Evolutionary conservation across 2,113 vertebrate species (phyloP).

Genomic region (Tretioscincus oriximinensis): DNA sequence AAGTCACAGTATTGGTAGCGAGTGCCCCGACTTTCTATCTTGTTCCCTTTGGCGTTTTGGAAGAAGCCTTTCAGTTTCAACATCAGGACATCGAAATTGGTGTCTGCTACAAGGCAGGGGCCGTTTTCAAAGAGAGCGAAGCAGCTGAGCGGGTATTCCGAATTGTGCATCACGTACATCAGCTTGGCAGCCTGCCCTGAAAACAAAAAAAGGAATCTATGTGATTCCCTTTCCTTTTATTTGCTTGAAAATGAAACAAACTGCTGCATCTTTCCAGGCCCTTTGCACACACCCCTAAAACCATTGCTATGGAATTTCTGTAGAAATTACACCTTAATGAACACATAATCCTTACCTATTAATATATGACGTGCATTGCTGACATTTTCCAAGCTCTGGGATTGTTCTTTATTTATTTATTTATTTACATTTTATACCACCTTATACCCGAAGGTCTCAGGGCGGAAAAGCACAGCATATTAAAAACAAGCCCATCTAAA

Average conservation of each 20-base stretch:
- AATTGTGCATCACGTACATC: slow-evolving; percentile 97
- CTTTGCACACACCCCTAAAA: not conserved
- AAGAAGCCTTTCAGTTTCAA: slow-evolving; percentile 97
- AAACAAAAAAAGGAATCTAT: not conserved
- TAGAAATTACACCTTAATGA: rapidly evolving
- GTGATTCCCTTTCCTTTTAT: rapidly evolving
- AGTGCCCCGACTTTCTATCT: slow-evolving; percentile 92
- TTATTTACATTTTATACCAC: too few relatives aligned
- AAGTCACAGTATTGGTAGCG: slow-evolving; percentile 97
- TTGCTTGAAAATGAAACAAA: slow-evolving; percentile 5
- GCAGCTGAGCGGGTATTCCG: slow-evolving; percentile 93
- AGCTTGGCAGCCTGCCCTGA: slow-evolving; percentile 92
- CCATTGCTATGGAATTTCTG: not conserved
- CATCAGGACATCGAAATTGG: slow-evolving; percentile 96
- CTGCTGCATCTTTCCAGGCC: not conserved
- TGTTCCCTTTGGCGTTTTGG: slow-evolving; percentile 96
- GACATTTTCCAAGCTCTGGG: too few relatives aligned
- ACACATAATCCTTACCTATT: not conserved
- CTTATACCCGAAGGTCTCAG: too few relatives aligned
- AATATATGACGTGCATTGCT: too few relatives aligned
- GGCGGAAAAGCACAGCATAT: too few relatives aligned
- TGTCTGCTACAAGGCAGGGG: slow-evolving; percentile 88
- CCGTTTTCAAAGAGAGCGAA: slow-evolving; percentile 92
- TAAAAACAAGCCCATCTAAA: too few relatives aligned
- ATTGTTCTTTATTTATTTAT: not conserved